Percentiles rank a stretch among this genome's conserved stretches.
Conservation (phyloP, 2,888 invertebrate species). For the Slavum lentiscoides region DNA sequence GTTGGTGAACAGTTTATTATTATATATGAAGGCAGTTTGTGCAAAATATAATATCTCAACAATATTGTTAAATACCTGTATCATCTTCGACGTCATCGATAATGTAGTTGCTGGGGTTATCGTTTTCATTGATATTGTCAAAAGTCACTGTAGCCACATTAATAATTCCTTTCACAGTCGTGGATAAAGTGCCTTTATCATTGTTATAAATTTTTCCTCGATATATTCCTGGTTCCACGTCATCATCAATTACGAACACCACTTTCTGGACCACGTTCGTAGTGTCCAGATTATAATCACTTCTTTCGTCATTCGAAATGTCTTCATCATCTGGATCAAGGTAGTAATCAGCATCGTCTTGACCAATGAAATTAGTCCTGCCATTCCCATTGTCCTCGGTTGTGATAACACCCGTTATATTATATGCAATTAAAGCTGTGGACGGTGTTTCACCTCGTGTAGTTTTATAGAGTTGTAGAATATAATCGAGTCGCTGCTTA, state of each 20-base stretch:
- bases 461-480: constrained; percentile 18
- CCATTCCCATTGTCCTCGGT: neutral
- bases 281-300: neutral
- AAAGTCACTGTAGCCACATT: constrained; percentile 9
- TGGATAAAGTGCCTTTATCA: neutral
- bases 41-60: no score
- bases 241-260: constrained; percentile 29
- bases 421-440: neutral
- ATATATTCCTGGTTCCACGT: constrained; percentile 25
- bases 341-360: constrained; percentile 25
- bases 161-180: constrained; percentile 33
- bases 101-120: constrained; percentile 8
- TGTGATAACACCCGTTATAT: neutral
- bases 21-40: no score
- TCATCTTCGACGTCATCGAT: constrained; percentile 23
- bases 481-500: neutral
- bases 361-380: neutral
- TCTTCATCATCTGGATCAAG: constrained; percentile 17
- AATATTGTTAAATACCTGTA: neutral
- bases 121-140: neutral
- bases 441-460: neutral
- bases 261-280: neutral
- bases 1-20: no score
- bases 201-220: constrained; percentile 25
- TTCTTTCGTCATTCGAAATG: neutral